phyloP scores from a whole-genome alignment of 2,113 vertebrate genomes.

The Malurus cyaneus region DNA sequence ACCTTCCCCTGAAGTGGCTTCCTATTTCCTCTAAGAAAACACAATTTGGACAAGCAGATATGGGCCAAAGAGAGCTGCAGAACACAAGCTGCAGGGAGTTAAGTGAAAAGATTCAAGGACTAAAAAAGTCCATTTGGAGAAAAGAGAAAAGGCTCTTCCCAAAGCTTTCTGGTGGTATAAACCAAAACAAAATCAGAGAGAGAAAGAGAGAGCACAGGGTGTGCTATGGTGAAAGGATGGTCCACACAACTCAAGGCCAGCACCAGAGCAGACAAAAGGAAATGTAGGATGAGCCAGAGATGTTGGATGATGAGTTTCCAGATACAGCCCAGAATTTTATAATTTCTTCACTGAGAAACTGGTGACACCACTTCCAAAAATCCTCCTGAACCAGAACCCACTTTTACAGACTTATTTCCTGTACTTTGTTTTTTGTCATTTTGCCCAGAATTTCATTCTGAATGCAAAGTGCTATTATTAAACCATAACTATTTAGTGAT shows the following conservation, averaged over 20 bases:
- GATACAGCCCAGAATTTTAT: neutral
- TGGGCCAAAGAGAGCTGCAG: neutral
- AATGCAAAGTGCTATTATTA: neutral
- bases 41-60: neutral
- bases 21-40: neutral
- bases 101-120: neutral
- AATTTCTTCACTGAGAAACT: neutral
- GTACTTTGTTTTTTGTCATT: neutral
- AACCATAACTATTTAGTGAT: neutral
- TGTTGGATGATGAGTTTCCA: neutral
- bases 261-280: neutral
- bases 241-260: neutral
- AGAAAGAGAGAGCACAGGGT: neutral
- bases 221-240: neutral
- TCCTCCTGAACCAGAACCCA: neutral
- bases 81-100: neutral
- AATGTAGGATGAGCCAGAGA: neutral
- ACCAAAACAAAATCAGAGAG: neutral
- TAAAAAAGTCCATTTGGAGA: neutral
- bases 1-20: neutral
- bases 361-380: neutral
- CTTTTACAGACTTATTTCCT: neutral
- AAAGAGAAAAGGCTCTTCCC: neutral
- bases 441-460: neutral
- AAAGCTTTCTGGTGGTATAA: neutral